Percentiles rank a stretch among this genome's conserved stretches.
Conservation (phyloP, 1,140 invertebrate species). For the Neelides sp. region DNA sequence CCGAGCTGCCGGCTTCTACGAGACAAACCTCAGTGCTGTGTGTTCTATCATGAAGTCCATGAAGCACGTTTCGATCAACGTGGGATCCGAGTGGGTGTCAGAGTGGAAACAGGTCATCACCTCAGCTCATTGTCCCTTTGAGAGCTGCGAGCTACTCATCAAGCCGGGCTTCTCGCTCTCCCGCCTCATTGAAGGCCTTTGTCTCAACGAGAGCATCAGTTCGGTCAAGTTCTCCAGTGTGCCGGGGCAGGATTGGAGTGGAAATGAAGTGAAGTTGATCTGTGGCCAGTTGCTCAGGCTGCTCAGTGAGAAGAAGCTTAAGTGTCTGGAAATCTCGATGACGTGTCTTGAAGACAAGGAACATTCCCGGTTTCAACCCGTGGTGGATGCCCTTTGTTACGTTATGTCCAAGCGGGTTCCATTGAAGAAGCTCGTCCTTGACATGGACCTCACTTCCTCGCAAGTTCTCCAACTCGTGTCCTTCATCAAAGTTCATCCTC, state of each 20-base stretch:
- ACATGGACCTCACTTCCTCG: slow-evolving; percentile 42
- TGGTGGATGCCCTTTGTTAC: slow-evolving; percentile 42
- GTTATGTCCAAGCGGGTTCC: slow-evolving; percentile 34
- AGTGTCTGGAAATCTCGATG: slow-evolving; percentile 37
- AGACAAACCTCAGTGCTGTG: slow-evolving; percentile 40
- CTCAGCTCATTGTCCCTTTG: slow-evolving; percentile 22
- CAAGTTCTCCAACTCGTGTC: slow-evolving; percentile 42
- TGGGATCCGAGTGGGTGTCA: slow-evolving; percentile 22
- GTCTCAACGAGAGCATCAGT: slow-evolving; percentile 25
- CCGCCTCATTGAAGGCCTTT: slow-evolving; percentile 25
- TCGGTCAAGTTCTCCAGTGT: slow-evolving; percentile 27
- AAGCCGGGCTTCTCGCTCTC: slow-evolving; percentile 25
- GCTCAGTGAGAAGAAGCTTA: slow-evolving; percentile 28
- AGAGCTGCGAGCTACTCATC: slow-evolving; percentile 20
- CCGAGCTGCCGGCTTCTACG: slow-evolving; percentile 40
- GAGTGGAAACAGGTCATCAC: slow-evolving; percentile 31
- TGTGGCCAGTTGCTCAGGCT: slow-evolving; percentile 27
- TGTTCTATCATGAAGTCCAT: slow-evolving; percentile 31
- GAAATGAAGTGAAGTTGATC: slow-evolving; percentile 27
- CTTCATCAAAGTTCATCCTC: slow-evolving; percentile 37
- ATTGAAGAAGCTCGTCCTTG: slow-evolving; percentile 40
- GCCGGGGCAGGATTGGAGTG: slow-evolving; percentile 29
- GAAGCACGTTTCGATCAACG: slow-evolving; percentile 25
- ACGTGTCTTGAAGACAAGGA: slow-evolving; percentile 30
- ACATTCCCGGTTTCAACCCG: slow-evolving; percentile 37